Evolutionary conservation across 2,797 vertebrate genomes (phyloP), one percentile per base, ranked within the genome.

Genomic region (Gallinago nigripennis): DNA sequence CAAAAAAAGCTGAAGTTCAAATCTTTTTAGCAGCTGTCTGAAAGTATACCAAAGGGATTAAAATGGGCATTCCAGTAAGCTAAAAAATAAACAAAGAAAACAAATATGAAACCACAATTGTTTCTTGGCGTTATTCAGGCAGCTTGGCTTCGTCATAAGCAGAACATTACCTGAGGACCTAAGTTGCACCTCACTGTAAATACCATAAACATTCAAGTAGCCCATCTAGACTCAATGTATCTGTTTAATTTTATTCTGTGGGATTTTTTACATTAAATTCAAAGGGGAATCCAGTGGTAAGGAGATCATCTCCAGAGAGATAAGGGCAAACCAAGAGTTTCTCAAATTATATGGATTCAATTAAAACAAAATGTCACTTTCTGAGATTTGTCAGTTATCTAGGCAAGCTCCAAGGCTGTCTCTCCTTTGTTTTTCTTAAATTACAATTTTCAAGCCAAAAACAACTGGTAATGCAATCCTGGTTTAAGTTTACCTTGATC

Each of bases 331-430:
- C 58, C 16, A 77, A 53, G 35, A 21, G n/a, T 70, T 86, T 77
- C 51, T 82, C 60, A 71, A 87, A 89, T 78, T 53, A 57, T 81
- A 70, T 30, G 17, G 37, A 85, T 81, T 72, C 50, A 78, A 81
- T 92, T 87, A 94, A 93, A 91, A 28, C n/a, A 87, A 87, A 91
- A 51, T 12, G 19, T 83, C 68, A 65, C 53, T 95, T 86, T 43
- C 50, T 88, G 82, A 94, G 82, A 89, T 92, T 81, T 82, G 24
- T 83, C 65, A 65, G 28, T 85, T 93, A 78, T 51, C 65, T 89
- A 91, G 11, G 58, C 68, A 78, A 91, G 35, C 41, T 81, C 69
- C n/a, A 71, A 85, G 69, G n/a, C 16, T 85, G 21, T 23, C 9
- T 61, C 31, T 87, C 51, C 46, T 37, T 86, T 82, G 16, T 86